Evolutionary conservation across 2,113 vertebrate species (phyloP).

Genomic region (Gasterosteus aculeatus): DNA sequence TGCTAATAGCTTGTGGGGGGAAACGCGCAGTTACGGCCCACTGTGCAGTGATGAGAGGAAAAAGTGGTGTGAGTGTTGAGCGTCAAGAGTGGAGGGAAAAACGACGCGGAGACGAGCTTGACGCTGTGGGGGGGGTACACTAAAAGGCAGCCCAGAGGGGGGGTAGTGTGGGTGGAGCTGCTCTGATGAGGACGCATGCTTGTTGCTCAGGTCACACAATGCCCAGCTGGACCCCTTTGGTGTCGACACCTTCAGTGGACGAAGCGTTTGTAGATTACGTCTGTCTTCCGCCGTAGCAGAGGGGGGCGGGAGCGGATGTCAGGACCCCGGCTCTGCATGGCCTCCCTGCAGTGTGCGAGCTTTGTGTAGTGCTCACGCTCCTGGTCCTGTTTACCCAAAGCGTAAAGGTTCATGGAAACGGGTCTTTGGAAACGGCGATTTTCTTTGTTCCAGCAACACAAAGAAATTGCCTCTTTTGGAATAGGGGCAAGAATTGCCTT

Average conservation of each 20-base stretch:
- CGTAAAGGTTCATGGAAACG: not conserved
- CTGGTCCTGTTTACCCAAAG: not conserved
- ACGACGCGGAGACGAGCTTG: conserved; percentile 24
- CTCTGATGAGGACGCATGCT: conserved; percentile 55
- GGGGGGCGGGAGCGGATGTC: conserved; percentile 38
- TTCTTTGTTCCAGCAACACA: not conserved
- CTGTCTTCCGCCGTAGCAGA: conserved; percentile 16
- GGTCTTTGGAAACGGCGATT: not conserved
- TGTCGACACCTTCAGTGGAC: conserved; percentile 22
- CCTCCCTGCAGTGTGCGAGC: not conserved
- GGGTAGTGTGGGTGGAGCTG: conserved; percentile 13
- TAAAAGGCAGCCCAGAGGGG: conserved; percentile 31
- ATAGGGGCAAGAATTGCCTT: too few relatives aligned
- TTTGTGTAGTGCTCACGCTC: not conserved
- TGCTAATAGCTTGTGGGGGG: conserved; percentile 51
- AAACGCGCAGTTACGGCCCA: conserved; percentile 39
- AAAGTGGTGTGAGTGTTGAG: conserved; percentile 45
- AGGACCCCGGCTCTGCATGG: conserved; percentile 3
- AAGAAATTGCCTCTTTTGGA: not conserved
- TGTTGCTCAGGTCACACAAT: conserved; percentile 12
- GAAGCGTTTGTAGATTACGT: conserved; percentile 26
- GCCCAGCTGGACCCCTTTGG: conserved; percentile 23
- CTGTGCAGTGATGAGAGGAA: conserved; percentile 35
- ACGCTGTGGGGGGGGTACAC: conserved; percentile 10
- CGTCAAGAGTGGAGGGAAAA: conserved; percentile 64